These are phyloP conservation scores for Engraulis encrasicolus DNA, from an alignment of 2,113 vertebrate species.

Conservation along the genomic window DNA sequence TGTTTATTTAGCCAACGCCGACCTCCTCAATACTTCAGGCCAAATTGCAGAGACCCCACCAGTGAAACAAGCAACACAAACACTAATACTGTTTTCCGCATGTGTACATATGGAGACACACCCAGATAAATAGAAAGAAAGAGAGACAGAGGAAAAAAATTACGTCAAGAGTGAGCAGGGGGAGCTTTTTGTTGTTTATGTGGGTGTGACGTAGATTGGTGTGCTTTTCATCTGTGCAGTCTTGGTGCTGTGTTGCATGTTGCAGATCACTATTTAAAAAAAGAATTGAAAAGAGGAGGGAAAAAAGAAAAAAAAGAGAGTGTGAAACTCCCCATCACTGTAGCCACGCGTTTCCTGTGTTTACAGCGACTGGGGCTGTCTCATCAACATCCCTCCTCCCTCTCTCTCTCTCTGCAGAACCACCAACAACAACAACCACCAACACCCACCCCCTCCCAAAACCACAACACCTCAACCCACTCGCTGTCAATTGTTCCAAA, in stretches of 20 bases:
- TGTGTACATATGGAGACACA: not conserved
- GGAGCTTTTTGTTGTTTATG: not conserved
- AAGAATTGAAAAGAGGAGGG: slow-evolving; percentile 3
- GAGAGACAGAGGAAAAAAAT: not conserved
- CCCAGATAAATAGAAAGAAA: no score
- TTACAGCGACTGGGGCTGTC: slow-evolving; percentile 50
- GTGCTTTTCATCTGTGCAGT: not conserved
- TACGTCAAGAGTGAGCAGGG: not conserved
- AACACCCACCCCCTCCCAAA: slow-evolving; percentile 41
- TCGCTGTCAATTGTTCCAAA: slow-evolving; percentile 61
- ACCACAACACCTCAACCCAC: not conserved
- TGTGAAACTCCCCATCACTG: slow-evolving; percentile 58
- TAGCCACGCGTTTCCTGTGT: slow-evolving; percentile 62
- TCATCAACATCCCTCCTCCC: not conserved
- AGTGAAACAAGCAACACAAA: not conserved
- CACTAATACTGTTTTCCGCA: no score
- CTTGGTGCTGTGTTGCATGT: not conserved
- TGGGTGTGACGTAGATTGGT: slow-evolving; percentile 49
- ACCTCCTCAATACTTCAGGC: not conserved
- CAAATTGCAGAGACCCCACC: not conserved
- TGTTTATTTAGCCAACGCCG: not conserved
- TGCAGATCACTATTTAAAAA: not conserved
- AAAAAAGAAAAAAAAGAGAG: slow-evolving; percentile 43
- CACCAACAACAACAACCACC: not conserved
- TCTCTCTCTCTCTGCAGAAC: not conserved